phyloP scores from a whole-genome alignment of 2,888 invertebrate species.

The Bedellia somnulentella region DNA sequence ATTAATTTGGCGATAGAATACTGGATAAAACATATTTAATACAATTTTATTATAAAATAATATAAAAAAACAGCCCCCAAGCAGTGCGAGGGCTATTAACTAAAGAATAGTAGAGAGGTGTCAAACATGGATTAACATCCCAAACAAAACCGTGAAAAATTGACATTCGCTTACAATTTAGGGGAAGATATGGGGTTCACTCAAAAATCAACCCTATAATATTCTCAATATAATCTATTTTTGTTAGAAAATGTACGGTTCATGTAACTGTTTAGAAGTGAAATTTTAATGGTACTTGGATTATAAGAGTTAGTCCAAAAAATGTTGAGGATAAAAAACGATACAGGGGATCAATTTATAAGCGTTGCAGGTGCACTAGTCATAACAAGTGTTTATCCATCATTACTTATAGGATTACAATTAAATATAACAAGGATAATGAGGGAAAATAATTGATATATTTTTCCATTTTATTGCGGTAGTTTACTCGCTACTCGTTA shows the following conservation, averaged over 20 bases:
- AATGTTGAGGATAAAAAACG: constrained; percentile 42
- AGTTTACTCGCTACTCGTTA: too few relatives aligned
- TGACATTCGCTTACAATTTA: constrained; percentile 31
- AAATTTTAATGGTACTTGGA: constrained; percentile 24
- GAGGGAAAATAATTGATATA: constrained; percentile 23
- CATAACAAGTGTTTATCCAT: too few relatives aligned
- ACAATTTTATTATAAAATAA: too few relatives aligned
- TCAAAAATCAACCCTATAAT: too few relatives aligned
- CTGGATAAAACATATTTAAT: too few relatives aligned
- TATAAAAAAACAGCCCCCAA: too few relatives aligned
- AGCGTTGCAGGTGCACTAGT: constrained; percentile 46
- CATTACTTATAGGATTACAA: too few relatives aligned
- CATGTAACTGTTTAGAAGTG: constrained; percentile 1
- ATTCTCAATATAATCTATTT: too few relatives aligned
- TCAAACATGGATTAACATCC: constrained; percentile 52
- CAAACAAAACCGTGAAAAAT: constrained; percentile 51
- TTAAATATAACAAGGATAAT: too few relatives aligned
- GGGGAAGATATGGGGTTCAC: too few relatives aligned
- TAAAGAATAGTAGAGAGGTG: constrained; percentile 41
- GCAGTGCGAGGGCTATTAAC: constrained; percentile 37
- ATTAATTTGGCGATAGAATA: too few relatives aligned
- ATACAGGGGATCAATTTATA: constrained; percentile 24
- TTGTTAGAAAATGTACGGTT: not conserved
- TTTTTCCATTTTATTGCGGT: too few relatives aligned
- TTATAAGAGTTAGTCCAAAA: constrained; percentile 45